A percentile compares a stretch with the other conserved stretches of the same genome.
phyloP scores from a whole-genome alignment of 2,113 vertebrate genomes.

The Tyrannus savana region DNA sequence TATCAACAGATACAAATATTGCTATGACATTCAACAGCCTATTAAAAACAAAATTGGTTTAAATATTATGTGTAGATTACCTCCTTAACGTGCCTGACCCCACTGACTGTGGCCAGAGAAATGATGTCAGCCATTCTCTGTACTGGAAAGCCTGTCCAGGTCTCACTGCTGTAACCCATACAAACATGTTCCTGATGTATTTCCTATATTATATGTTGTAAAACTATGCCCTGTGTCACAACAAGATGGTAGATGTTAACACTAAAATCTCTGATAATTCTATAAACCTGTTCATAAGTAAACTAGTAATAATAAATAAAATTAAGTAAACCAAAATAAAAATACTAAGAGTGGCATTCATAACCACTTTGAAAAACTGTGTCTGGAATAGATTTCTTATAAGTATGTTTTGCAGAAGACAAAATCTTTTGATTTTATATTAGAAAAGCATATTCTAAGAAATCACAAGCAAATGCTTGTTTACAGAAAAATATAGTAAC shows the following conservation, averaged over 20 bases:
- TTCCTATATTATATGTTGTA: not conserved
- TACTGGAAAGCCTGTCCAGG: not conserved
- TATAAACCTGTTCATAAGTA: not conserved
- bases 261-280: not conserved
- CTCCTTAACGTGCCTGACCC: not conserved
- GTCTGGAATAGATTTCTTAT: not conserved
- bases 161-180: not conserved
- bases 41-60: not conserved
- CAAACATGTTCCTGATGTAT: not conserved
- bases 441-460: not conserved
- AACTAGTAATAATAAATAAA: not conserved
- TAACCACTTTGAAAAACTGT: not conserved
- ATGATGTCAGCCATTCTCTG: not conserved
- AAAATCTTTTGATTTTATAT: not conserved
- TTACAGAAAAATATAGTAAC: not conserved
- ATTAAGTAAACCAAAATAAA: not conserved
- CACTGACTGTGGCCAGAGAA: not conserved
- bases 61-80: not conserved
- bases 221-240: rapidly evolving
- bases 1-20: not conserved
- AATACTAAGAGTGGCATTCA: not conserved
- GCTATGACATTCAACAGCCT: rapidly evolving
- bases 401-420: not conserved
- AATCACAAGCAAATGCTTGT: not conserved
- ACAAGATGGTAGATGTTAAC: not conserved